These are phyloP conservation scores for Oncopodura yosiiana DNA, from an alignment of 1,140 invertebrate species.

Conservation along the genomic window DNA sequence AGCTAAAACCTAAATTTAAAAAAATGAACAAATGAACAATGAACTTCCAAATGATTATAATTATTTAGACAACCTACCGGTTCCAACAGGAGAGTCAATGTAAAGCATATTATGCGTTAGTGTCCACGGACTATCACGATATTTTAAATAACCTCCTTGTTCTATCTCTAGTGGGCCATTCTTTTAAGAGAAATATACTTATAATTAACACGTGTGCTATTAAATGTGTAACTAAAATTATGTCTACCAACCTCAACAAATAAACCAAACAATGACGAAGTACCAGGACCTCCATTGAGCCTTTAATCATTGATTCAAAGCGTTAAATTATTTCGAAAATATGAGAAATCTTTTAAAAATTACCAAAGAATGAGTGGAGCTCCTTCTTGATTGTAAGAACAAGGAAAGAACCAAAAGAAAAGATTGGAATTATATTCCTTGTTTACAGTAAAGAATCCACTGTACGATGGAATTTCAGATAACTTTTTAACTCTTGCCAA, in stretches of 20 bases:
- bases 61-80: conserved; percentile 34
- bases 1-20: conserved; percentile 27
- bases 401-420: conserved; percentile 84
- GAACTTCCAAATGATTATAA: background rate
- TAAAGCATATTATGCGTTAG: conserved; percentile 43
- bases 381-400: conserved; percentile 40
- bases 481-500: conserved; percentile 39
- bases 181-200: no score
- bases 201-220: conserved; percentile 45
- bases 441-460: conserved; percentile 66
- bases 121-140: conserved; percentile 41
- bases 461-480: conserved; percentile 46
- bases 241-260: no score
- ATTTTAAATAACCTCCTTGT: conserved; percentile 44
- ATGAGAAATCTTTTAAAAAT: no score
- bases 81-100: conserved; percentile 47
- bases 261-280: conserved; percentile 46
- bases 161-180: conserved; percentile 42
- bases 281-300: conserved; percentile 49
- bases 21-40: background rate
- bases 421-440: conserved; percentile 65
- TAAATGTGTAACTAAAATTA: no score
- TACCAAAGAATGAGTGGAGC: conserved; percentile 45
- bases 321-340: conserved; percentile 5
- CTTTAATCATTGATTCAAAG: conserved; percentile 23